Percentiles rank a stretch among this genome's conserved stretches.
phyloP scores from a whole-genome alignment of 2,797 vertebrate genomes.

The Eleutherodactylus coqui region DNA sequence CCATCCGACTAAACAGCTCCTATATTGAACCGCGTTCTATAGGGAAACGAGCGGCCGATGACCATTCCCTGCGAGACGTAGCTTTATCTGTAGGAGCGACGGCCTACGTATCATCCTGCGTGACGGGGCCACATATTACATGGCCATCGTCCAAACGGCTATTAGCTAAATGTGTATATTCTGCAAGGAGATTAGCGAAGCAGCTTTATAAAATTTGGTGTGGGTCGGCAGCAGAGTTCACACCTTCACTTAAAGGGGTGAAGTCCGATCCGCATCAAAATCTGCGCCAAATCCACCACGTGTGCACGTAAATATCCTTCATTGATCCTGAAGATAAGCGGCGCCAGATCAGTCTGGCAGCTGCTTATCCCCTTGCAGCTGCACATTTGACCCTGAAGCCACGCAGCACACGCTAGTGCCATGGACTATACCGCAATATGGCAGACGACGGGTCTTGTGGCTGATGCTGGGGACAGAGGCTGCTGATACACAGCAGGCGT shows the following conservation, averaged over 20 bases:
- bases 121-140: too few species aligned
- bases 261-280: too few species aligned
- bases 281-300: too few species aligned
- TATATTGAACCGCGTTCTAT: not conserved
- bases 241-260: too few species aligned
- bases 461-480: not conserved
- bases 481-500: not conserved
- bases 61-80: not conserved
- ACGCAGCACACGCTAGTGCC: not conserved
- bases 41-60: not conserved
- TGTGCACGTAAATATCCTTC: too few species aligned
- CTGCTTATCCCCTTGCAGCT: not conserved
- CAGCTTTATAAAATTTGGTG: too few species aligned
- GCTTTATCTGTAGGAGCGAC: not conserved
- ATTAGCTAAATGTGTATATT: too few species aligned
- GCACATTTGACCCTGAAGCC: not conserved
- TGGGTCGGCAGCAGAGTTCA: too few species aligned
- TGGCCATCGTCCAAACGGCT: too few species aligned
- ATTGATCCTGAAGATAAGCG: not conserved
- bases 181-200: too few species aligned
- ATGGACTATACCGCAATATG: not conserved
- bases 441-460: slow-evolving; percentile 3
- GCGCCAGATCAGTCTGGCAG: not conserved
- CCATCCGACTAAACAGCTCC: not conserved
- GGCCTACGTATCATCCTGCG: too few species aligned